A percentile compares a stretch with the other conserved stretches of the same genome.
phyloP scores from a whole-genome alignment of 2,113 vertebrate species.

The Saccopteryx bilineata region DNA sequence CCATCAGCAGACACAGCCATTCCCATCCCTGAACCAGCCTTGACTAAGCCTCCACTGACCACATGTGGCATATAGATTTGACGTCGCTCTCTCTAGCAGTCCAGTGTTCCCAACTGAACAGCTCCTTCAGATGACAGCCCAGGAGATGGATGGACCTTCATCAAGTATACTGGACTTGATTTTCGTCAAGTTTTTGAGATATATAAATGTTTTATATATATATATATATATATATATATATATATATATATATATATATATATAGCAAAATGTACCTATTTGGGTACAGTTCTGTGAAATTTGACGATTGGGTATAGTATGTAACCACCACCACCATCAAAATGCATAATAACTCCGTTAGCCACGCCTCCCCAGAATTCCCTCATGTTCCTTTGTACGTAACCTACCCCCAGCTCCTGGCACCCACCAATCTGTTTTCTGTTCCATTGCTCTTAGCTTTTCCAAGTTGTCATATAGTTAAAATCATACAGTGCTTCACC shows the following conservation, averaged over 20 bases:
- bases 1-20: not conserved
- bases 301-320: not conserved
- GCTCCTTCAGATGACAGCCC: not conserved
- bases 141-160: not conserved
- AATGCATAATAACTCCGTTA: not conserved
- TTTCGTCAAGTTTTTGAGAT: not conserved
- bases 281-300: not conserved
- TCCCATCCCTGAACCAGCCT: not conserved
- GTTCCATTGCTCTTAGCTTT: not conserved
- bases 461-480: not conserved
- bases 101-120: no score
- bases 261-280: not conserved
- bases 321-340: not conserved
- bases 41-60: not conserved
- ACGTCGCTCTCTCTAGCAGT: not conserved
- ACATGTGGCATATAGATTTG: not conserved
- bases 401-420: not conserved
- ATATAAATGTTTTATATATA: not conserved
- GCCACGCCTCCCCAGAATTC: not conserved
- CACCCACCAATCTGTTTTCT: not conserved
- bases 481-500: not conserved
- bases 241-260: no score
- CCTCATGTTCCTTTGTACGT: not conserved
- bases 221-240: no score
- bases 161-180: not conserved